phyloP scores from a whole-genome alignment of 2,888 invertebrate genomes.

The Drosophila nr. perissopoda region DNA sequence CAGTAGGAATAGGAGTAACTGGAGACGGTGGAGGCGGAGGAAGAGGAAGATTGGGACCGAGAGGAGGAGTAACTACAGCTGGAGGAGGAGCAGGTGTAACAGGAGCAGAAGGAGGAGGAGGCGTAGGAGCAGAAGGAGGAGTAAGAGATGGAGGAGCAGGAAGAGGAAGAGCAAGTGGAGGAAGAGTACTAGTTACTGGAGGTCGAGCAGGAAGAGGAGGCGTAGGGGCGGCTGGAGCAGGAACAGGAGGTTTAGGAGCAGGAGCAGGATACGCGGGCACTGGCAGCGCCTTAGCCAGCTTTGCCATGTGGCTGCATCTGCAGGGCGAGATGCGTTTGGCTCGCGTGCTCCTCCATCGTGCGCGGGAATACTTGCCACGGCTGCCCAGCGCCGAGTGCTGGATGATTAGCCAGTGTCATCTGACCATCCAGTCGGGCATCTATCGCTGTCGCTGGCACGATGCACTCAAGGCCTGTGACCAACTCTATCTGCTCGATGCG shows the following conservation, averaged over 20 bases:
- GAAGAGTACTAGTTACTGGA: neutral
- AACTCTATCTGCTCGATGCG: constrained; percentile 88
- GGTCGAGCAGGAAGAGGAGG: neutral
- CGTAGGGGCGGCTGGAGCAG: neutral
- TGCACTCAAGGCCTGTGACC: constrained; percentile 89
- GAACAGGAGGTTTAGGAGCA: constrained; percentile 38
- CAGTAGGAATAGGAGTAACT: neutral
- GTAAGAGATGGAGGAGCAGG: neutral
- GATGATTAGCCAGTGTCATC: constrained; percentile 89
- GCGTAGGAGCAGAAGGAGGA: neutral
- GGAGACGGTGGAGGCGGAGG: neutral
- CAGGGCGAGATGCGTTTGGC: constrained; percentile 87
- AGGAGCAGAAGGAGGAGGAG: neutral
- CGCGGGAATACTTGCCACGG: constrained; percentile 88
- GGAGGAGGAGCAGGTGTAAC: neutral
- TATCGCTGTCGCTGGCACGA: constrained; percentile 88
- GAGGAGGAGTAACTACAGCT: neutral
- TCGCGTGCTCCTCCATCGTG: constrained; percentile 87
- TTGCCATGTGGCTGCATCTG: constrained; percentile 86
- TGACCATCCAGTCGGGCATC: constrained; percentile 85
- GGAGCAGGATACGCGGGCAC: constrained; percentile 89
- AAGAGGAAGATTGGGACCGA: neutral
- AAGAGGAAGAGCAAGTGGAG: neutral
- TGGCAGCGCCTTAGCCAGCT: constrained; percentile 89
- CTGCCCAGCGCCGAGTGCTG: constrained; percentile 88